Base-by-base conservation (phyloP, 2,113 vertebrate species). In the Coptodon rendalli region DNA sequence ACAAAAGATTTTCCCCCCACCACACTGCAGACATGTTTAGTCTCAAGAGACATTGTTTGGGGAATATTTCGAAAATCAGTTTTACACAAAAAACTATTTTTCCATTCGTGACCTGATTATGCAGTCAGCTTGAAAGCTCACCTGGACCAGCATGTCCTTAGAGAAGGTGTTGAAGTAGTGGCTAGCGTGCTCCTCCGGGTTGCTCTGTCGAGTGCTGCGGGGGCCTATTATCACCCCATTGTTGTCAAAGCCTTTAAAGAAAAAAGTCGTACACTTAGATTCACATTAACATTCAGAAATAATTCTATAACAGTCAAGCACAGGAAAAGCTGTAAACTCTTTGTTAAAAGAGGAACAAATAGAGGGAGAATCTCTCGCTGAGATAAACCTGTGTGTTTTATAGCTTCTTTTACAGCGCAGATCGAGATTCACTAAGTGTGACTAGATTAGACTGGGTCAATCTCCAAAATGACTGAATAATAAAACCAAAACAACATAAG, bases 81-180 rank as follows among this genome's bases (percentile, higher is more conserved):
- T 82, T 43, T 10, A 83, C 7, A 79, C 36, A 43, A 61, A 38
- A 81, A 50, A 50, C 16, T 0, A 5, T 50, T 50, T 78, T 80
- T 89, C 24, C 12, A 48, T 24, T 1, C 9, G 10, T 63, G 83
- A 86, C 52, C 27, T 83, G 24, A 59, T 63, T 84, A 71, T 31
- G 24, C n/a, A 48, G 11, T 9, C 11, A 68, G 80, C 38, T 11
- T 86, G 11, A 82, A 76, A 45, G 24, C 88, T 89, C 96, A 99
- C 99, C 98, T 99, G 98, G 66, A 99, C 97, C 88, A 99, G 94
- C 96, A 99, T 97, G 87, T 99, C 98, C 94, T 99, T 99, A 34
- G 98, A 99, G 95, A 97, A 99, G 29, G 97, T 97, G 94, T 98
- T 98, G 92, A 99, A 99, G 94, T 99, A 99, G 76, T 98, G 98